Conservation (phyloP, 1,140 invertebrate genomes). For the Phortica variegata region DNA sequence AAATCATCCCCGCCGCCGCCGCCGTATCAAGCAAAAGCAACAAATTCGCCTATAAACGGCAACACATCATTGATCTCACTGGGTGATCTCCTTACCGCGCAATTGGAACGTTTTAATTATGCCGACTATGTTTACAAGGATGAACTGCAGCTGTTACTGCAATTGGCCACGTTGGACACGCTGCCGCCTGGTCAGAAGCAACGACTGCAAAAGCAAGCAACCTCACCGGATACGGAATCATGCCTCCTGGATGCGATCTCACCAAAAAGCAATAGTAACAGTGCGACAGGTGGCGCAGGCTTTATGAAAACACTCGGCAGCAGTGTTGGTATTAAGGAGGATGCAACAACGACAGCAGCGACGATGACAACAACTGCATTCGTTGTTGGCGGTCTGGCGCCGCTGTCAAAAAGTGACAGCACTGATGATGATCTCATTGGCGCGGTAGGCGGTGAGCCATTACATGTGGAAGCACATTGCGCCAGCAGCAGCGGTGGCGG, state of each 20-base stretch:
- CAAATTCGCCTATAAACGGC: no score
- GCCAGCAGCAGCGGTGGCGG: conserved; percentile 9
- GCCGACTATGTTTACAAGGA: conserved; percentile 30
- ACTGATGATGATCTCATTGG: conserved; percentile 32
- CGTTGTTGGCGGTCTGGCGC: conserved; percentile 11
- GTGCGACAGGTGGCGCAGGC: background rate
- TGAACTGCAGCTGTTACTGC: conserved; percentile 33
- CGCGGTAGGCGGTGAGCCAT: conserved; percentile 30
- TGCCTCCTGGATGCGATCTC: background rate
- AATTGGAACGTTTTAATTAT: conserved; percentile 29
- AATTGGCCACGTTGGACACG: conserved; percentile 23
- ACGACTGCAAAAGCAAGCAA: conserved; percentile 8
- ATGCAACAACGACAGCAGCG: conserved; percentile 5
- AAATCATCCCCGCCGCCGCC: conserved; percentile 2
- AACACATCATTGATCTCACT: conserved; percentile 13
- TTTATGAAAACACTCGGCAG: conserved; percentile 10
- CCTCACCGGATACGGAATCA: conserved; percentile 6
- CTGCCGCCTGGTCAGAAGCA: no score
- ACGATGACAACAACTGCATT: background rate
- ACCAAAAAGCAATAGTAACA: background rate
- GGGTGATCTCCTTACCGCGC: conserved; percentile 31
- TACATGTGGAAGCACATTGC: no score
- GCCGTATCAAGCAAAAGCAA: no score
- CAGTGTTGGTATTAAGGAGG: background rate
- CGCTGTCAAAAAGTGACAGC: conserved; percentile 26